A percentile compares a stretch with the other conserved stretches of the same genome.
phyloP scores from a whole-genome alignment of 1,140 invertebrate genomes.

The Tribolium madens region DNA sequence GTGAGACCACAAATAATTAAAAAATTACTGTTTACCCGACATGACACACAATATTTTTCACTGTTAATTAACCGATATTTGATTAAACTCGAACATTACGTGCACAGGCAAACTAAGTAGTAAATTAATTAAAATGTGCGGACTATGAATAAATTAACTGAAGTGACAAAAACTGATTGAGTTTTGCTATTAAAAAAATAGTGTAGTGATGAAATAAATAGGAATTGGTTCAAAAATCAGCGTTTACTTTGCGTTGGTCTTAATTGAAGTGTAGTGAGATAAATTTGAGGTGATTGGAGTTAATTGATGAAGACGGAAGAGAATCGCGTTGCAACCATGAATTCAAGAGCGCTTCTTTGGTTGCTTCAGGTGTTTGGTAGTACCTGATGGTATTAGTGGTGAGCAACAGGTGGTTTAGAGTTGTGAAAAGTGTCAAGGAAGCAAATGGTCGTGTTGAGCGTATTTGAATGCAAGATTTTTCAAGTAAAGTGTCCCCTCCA shows the following conservation, averaged over 20 bases:
- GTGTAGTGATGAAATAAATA: not conserved
- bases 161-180: too few relatives aligned
- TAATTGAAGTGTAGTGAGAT: not conserved
- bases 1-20: too few relatives aligned
- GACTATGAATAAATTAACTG: too few relatives aligned
- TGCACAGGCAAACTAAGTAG: too few relatives aligned
- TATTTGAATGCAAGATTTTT: slow-evolving; percentile 24
- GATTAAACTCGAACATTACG: too few relatives aligned
- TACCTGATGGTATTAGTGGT: not conserved
- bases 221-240: not conserved
- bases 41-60: too few relatives aligned
- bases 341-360: slow-evolving; percentile 8
- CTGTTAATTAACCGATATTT: too few relatives aligned
- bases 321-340: slow-evolving; percentile 3
- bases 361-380: not conserved
- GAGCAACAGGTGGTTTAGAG: not conserved
- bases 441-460: not conserved
- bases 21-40: too few relatives aligned
- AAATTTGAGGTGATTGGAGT: not conserved
- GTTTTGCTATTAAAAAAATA: too few relatives aligned
- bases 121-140: too few relatives aligned
- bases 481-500: slow-evolving; percentile 19
- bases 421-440: not conserved
- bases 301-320: not conserved
- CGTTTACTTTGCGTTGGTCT: not conserved